A percentile compares a stretch with the other conserved stretches of the same genome.
Evolutionary conservation across 2,888 invertebrate genomes (phyloP).

Genomic region (Biston betularia): DNA sequence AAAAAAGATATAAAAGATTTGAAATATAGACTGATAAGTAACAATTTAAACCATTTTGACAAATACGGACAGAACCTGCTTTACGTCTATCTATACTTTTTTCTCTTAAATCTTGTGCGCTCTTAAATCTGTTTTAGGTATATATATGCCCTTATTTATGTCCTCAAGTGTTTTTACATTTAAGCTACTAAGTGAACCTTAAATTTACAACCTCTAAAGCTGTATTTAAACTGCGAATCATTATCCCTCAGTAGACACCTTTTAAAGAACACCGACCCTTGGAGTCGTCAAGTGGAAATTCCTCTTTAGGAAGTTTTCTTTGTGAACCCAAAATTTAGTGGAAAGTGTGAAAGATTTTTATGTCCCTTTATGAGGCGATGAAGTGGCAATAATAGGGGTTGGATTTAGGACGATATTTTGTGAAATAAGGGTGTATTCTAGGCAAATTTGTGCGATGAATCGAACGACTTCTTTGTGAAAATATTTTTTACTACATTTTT

Average conservation of each 20-base stretch:
- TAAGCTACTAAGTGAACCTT: constrained; percentile 38
- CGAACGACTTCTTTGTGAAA: background rate
- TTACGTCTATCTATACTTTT: no score
- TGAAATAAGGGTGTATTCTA: constrained; percentile 7
- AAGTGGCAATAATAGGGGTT: constrained; percentile 32
- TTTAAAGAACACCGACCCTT: constrained; percentile 29
- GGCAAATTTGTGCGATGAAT: background rate
- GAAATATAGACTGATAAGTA: no score
- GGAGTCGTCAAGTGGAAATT: constrained; percentile 34
- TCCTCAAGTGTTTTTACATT: background rate
- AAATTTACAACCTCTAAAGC: constrained; percentile 36
- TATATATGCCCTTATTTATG: background rate
- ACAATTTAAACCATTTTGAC: no score
- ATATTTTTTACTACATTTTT: background rate
- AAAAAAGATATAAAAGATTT: no score
- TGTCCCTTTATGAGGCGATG: constrained; percentile 27
- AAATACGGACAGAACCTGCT: no score
- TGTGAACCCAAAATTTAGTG: constrained; percentile 31
- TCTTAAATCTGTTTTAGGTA: background rate
- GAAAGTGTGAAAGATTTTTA: constrained; percentile 27
- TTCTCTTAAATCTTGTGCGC: background rate
- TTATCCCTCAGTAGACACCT: constrained; percentile 5
- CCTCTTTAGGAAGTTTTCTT: constrained; percentile 31
- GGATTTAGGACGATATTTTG: constrained; percentile 16
- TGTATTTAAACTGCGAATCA: constrained; percentile 18